Evolutionary conservation across 2,888 invertebrate species (phyloP).

Genomic region (Cosmia trapezina): DNA sequence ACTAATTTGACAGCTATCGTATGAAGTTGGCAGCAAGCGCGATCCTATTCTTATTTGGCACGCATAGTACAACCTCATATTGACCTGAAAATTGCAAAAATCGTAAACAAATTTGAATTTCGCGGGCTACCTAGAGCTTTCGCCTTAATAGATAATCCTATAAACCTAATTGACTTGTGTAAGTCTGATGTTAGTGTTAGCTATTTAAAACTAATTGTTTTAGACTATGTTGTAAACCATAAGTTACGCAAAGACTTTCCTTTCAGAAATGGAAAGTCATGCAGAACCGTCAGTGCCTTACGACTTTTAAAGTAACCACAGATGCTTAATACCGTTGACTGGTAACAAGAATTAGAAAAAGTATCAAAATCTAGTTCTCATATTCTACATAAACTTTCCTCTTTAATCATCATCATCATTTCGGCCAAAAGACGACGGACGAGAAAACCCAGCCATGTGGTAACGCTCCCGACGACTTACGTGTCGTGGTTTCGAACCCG

Average conservation of each 20-base stretch:
- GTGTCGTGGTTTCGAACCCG: neutral
- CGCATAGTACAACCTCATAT: no score
- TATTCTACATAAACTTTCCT: neutral
- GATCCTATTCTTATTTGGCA: no score
- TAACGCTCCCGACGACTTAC: neutral
- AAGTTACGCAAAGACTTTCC: conserved; percentile 23
- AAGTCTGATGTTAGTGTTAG: neutral
- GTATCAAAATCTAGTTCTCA: no score
- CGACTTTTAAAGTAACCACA: conserved; percentile 6
- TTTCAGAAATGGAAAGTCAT: conserved; percentile 28
- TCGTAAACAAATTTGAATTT: no score
- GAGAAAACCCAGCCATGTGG: neutral
- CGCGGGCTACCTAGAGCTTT: no score
- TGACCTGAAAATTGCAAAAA: no score
- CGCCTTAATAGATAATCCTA: neutral
- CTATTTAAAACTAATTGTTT: neutral
- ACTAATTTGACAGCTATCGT: no score
- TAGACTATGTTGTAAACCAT: conserved; percentile 5
- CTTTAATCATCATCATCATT: neutral
- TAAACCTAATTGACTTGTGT: neutral
- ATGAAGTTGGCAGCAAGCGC: no score
- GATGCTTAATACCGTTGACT: neutral
- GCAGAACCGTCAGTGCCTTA: neutral
- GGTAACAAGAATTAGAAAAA: neutral
- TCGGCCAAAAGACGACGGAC: no score